These are phyloP conservation scores for Pachyuromys duprasi DNA, from an alignment of 2,797 vertebrate species.

Conservation along the genomic window DNA sequence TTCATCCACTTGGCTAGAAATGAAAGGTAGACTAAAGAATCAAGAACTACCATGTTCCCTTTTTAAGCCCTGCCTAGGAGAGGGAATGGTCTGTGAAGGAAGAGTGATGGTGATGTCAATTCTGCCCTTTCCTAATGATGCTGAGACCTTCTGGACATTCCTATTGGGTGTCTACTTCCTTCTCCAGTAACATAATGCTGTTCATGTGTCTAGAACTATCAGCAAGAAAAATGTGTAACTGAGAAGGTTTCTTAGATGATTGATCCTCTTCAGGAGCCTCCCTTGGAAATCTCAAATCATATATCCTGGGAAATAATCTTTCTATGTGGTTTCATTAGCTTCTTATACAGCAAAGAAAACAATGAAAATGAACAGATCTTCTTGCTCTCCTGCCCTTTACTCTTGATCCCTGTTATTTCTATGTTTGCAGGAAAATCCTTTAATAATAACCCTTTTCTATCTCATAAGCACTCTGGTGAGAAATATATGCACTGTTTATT, in stretches of 20 bases:
- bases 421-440: neutral
- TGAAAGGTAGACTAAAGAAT: neutral
- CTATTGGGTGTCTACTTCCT: neutral
- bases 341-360: constrained; percentile 3
- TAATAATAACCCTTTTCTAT: neutral
- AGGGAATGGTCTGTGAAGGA: neutral
- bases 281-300: neutral
- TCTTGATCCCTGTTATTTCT: neutral
- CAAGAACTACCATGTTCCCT: neutral
- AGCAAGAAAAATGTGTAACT: neutral
- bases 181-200: neutral
- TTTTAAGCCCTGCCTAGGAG: neutral
- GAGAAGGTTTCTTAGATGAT: neutral
- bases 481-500: neutral
- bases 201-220: neutral
- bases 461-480: neutral
- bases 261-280: neutral
- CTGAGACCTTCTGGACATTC: neutral
- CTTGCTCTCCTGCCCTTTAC: neutral
- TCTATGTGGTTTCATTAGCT: neutral
- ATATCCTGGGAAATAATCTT: neutral
- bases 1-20: neutral
- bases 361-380: neutral
- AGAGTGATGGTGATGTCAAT: neutral
- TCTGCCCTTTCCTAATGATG: neutral